Base-by-base conservation (phyloP, 2,888 invertebrate genomes). In the Andrena haemorrhoa region DNA sequence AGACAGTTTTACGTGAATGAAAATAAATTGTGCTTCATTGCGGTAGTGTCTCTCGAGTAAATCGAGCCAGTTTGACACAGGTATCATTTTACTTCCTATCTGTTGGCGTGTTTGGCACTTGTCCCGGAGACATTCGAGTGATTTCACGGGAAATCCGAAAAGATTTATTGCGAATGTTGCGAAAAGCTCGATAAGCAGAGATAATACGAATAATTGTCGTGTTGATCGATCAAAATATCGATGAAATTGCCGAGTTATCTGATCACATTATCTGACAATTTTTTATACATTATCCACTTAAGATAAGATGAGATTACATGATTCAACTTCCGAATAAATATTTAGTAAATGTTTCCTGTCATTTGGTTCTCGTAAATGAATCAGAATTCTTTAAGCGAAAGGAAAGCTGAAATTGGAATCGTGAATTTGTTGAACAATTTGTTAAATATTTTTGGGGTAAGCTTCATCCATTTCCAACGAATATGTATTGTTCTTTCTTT, bases 201-300 rank as follows among this genome's bases (percentile, higher is more conserved):
- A 61, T 61, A 56, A 56, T 61, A 56, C 63, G 41, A 6, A 53
- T 41, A 16, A 41, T 4, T 12, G 41, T 5, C 41, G 41, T 4
- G 41, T 41, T 41, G 41, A 12, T 56, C 10, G 53, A 70, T 49
- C 63, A 23, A 41, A 41, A 26, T 58, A 47, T 63, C 56, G 58
- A 53, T 71, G 61, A 56, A 75, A 75, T 65, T 72, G 26, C 23
- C 51, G 8, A 58, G 51, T 64, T 75, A 73, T 64, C 65, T 61
- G 69, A 68, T 68, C 64, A 47, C 31, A 69, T 61, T 69, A 53
- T 33, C 8, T 41, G 70, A 69, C 64, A 70, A 41, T 65, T 56
- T 68, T 65, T 23, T 41, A 8, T 65, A 64, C 29, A 47, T 64
- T 63, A 2, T 16, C 12, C 53, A 31, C 47, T 76, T 49, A 26